Base-by-base conservation (phyloP, 2,113 vertebrate species). In the Callaeas wilsoni region DNA sequence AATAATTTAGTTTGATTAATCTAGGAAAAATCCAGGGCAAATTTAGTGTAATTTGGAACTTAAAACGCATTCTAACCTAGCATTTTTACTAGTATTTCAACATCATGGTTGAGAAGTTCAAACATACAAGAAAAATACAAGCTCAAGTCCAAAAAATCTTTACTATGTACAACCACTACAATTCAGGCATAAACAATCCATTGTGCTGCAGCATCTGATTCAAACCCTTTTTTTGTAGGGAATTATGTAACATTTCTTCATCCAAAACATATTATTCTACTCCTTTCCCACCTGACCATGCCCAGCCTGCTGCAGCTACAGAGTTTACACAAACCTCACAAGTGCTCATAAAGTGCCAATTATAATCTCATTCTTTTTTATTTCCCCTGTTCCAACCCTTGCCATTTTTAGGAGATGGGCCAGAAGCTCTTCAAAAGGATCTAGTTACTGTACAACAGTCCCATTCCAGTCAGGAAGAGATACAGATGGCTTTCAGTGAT, bases 361-460 rank as follows among this genome's bases (percentile, higher is more conserved):
- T 92, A 83, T 35, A 83, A 80, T 69, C 55, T 25, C 19, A 32
- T 57, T 65, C 42, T 46, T 83, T 92, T 46, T 73, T 0, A 83
- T 80, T 83, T 69, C 63, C 46, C 46, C 41, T 30, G 26, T 67
- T 80, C 16, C 90, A 86, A 46, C 68, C 82, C 71, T 80, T 77
- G 33, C 37, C 52, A 67, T 41, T 69, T 89, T 74, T 21, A 85
- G 74, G 63, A 90, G 50, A 80, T 39, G 50, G 46, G 79, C 59
- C 92, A 95, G 82, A 77, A 92, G 71, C 88, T 84, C 79, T 86
- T 77, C 50, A 77, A 88, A 95, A 92, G 71, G 71, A 77, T 73
- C 59, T 25, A 90, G 85, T 73, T 90, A 62, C 35, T 93, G 63
- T 69, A 53, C 50, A 87, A 57, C 46, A 57, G 46, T 33, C 39